These are phyloP conservation scores for Patella ulyssiponensis DNA, from an alignment of 2,888 invertebrate species.

Conservation along the genomic window DNA sequence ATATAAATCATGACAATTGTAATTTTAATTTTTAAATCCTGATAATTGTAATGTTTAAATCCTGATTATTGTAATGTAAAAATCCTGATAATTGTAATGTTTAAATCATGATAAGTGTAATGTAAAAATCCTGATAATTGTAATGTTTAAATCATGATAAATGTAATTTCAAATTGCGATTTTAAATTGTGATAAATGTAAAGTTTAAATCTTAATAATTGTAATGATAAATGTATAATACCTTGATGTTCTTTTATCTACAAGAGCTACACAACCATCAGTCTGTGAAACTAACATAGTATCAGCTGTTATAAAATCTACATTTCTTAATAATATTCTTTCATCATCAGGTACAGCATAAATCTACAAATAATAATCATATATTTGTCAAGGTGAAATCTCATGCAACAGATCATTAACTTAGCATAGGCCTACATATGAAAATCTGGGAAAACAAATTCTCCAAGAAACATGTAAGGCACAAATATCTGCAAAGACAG, in stretches of 20 bases:
- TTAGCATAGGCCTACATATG: constrained; percentile 10
- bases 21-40: too few relatives aligned
- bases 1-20: too few relatives aligned
- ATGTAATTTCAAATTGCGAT: too few relatives aligned
- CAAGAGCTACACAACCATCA: constrained; percentile 67
- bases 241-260: constrained; percentile 67
- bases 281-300: constrained; percentile 69
- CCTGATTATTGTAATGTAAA: too few relatives aligned
- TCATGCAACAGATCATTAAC: neutral
- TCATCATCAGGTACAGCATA: constrained; percentile 64
- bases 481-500: too few relatives aligned
- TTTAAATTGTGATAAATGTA: too few relatives aligned
- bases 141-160: too few relatives aligned
- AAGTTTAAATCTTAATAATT: neutral
- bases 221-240: constrained; percentile 25
- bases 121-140: too few relatives aligned
- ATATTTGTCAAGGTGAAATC: neutral
- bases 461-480: neutral
- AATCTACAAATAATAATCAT: constrained; percentile 49
- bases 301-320: constrained; percentile 57
- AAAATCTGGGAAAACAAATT: neutral
- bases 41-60: too few relatives aligned
- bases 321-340: constrained; percentile 57
- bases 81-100: too few relatives aligned
- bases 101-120: too few relatives aligned